These are phyloP conservation scores for Centropyge bicolor DNA, from an alignment of 2,797 vertebrate species.

Conservation along the genomic window DNA sequence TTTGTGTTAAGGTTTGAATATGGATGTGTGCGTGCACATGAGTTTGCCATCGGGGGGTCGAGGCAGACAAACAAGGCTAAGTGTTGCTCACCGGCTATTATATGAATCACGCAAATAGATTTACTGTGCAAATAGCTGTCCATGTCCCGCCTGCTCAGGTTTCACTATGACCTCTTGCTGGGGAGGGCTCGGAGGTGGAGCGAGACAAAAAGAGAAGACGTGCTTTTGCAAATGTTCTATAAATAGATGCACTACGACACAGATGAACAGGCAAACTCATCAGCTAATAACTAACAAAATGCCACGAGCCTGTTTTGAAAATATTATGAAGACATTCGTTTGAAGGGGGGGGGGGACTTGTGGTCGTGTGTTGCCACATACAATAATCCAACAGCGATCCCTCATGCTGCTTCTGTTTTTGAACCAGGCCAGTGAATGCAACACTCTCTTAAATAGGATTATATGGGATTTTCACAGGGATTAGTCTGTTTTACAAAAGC, in stretches of 20 bases:
- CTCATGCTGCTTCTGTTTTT: constrained; percentile 47
- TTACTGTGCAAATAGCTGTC: constrained; percentile 59
- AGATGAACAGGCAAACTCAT: neutral
- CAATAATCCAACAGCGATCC: constrained; percentile 37
- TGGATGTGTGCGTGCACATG: neutral
- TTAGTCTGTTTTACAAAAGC: constrained; percentile 62
- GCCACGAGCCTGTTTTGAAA: neutral
- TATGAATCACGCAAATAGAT: constrained; percentile 60
- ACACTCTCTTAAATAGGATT: constrained; percentile 69
- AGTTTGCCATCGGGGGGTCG: constrained; percentile 27
- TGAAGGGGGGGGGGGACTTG: too few species aligned
- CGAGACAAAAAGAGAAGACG: constrained; percentile 5
- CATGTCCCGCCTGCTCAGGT: constrained; percentile 55
- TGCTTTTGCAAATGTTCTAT: neutral
- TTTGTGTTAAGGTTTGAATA: constrained; percentile 9
- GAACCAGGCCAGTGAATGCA: constrained; percentile 45
- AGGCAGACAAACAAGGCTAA: constrained; percentile 37
- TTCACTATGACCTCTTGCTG: constrained; percentile 54
- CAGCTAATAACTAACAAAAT: neutral
- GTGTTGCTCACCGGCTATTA: constrained; percentile 54
- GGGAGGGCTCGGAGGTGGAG: constrained; percentile 33
- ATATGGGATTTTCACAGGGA: constrained; percentile 66
- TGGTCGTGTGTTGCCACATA: constrained; percentile 14
- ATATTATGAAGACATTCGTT: neutral
- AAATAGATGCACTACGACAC: neutral